phyloP scores from a whole-genome alignment of 2,888 invertebrate genomes.

The Opisthograptis luteolata region DNA sequence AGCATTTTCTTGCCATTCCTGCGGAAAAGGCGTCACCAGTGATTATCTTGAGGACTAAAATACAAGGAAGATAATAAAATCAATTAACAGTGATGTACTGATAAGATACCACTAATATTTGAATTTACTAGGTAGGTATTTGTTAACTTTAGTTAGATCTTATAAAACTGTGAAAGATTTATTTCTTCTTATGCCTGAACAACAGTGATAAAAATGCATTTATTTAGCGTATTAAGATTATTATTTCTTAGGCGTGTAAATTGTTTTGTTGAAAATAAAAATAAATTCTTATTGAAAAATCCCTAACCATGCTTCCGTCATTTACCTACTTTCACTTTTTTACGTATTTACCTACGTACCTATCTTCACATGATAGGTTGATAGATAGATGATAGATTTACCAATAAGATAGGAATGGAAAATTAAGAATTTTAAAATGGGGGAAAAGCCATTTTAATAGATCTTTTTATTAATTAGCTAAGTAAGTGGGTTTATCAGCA shows the following conservation, averaged over 20 bases:
- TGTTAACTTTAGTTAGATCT: too few species aligned
- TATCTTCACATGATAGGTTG: too few species aligned
- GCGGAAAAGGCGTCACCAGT: conserved; percentile 70
- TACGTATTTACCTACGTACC: too few species aligned
- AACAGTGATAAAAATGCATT: conserved; percentile 66
- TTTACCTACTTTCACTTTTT: conserved; percentile 4
- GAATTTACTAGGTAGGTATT: background rate
- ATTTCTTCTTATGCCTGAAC: background rate
- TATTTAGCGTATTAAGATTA: conserved; percentile 57
- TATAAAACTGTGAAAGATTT: background rate
- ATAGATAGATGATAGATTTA: too few species aligned
- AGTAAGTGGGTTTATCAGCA: too few species aligned
- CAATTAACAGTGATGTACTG: background rate
- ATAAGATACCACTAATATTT: too few species aligned
- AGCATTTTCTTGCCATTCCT: conserved; percentile 82
- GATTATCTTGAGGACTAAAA: conserved; percentile 32
- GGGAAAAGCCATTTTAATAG: too few species aligned
- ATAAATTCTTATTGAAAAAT: conserved; percentile 81
- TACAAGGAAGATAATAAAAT: background rate
- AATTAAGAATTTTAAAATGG: too few species aligned
- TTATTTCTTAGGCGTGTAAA: conserved; percentile 57
- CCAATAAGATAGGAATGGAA: too few species aligned
- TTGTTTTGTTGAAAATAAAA: conserved; percentile 82
- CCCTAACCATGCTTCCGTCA: conserved; percentile 48
- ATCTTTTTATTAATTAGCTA: too few species aligned